Base-by-base conservation (phyloP, 1,140 invertebrate genomes). In the Heliconius hewitsoni region DNA sequence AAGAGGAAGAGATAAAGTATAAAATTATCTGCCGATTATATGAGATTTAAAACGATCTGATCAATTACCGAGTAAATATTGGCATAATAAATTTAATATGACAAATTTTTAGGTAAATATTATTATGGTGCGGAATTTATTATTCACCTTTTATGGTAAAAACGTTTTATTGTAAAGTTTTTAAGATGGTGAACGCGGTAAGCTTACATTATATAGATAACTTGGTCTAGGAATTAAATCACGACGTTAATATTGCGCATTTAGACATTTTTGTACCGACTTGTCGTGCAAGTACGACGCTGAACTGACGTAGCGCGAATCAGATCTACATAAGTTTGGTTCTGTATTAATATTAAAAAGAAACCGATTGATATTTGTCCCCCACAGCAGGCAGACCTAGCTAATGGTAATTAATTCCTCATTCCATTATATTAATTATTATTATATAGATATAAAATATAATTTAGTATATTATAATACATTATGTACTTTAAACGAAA, bases 31-130 rank as follows among this genome's bases (percentile, higher is more conserved):
- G n/a, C 0, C 55, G 55, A 27, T 60, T 60, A 60, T 60, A 60
- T 60, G 55, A 60, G 55, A 13, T 60, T 60, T 60, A 60, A 60
- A 60, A 60, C 55, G 55, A 3, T 60, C n/a, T 9, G n/a, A 23
- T 60, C 55, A 60, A 60, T 60, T 60, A 60, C 55, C n/a, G n/a
- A 8, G 55, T 1, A 60, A 60, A 60, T 60, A 60, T 60, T n/a
- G 55, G 55, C 55, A n/a, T 60, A 9, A 60, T 60, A 60, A 60
- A 60, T 60, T 23, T 60, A 27, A 60, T 60, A 60, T 60, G 55
- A 60, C 55, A 60, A 60, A 60, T 60, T 60, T 11, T 60, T 60
- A 60, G 55, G 55, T 60, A 60, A 11, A 60, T 57, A 57, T 57
- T 57, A 9, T 23, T 9, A 60, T 60, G 23, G 34, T 23, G 3